A percentile compares a stretch with the other conserved stretches of the same genome.
Evolutionary conservation across 2,888 invertebrate species (phyloP).

Genomic region (Drosophila villosipedis): DNA sequence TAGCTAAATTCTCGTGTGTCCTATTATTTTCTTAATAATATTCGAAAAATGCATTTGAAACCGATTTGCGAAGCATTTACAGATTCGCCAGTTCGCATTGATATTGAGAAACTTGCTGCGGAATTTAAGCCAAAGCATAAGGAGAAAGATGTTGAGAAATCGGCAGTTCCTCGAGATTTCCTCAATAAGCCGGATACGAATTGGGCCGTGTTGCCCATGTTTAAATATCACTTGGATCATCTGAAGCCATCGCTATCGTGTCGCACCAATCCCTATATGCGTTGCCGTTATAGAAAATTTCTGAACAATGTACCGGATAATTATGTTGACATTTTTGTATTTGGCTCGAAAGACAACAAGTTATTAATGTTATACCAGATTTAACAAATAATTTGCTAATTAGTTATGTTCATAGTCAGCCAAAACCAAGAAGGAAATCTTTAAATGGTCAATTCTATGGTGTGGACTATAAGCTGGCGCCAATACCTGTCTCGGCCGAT

Average conservation of each 20-base stretch:
- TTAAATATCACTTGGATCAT: constrained; percentile 65
- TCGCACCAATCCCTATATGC: constrained; percentile 50
- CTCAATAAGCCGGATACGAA: constrained; percentile 49
- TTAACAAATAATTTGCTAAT: background rate
- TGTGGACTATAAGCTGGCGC: constrained; percentile 72
- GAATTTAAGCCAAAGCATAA: constrained; percentile 59
- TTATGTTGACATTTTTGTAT: constrained; percentile 38
- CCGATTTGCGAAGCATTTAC: constrained; percentile 63
- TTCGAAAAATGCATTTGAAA: constrained; percentile 27
- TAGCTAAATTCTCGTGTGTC: constrained; percentile 4
- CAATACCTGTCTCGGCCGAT: constrained; percentile 64
- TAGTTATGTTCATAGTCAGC: constrained; percentile 39
- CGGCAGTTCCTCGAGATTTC: constrained; percentile 51
- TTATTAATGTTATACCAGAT: constrained; percentile 20
- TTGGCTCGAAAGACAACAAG: constrained; percentile 30
- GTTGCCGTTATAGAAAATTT: constrained; percentile 49
- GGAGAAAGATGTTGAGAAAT: constrained; percentile 22
- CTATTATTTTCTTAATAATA: background rate
- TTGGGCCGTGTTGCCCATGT: constrained; percentile 70
- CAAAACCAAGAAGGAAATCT: constrained; percentile 61
- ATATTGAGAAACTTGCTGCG: constrained; percentile 48
- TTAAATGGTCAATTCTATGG: constrained; percentile 79
- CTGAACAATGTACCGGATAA: constrained; percentile 54
- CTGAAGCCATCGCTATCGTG: constrained; percentile 60
- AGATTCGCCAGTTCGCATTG: constrained; percentile 51